A percentile compares a stretch with the other conserved stretches of the same genome.
Conservation (phyloP, 1,140 invertebrate genomes). For the Ectropis grisescens region DNA sequence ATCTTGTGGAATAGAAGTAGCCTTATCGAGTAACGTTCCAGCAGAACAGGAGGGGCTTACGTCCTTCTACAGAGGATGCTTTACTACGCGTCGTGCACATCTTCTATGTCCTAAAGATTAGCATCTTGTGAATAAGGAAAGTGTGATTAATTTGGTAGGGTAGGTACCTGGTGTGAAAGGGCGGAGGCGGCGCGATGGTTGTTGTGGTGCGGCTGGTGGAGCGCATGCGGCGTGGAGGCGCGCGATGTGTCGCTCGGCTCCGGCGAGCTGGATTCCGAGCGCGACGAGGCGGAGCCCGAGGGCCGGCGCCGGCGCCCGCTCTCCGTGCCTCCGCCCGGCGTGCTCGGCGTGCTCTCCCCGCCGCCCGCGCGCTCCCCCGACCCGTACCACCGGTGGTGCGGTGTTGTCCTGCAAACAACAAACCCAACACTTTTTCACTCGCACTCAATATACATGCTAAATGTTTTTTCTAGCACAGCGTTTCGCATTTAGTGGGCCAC, state of each 20-base stretch:
- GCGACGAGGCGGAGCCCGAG: conserved; percentile 49
- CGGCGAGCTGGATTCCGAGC: conserved; percentile 47
- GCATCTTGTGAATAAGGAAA: too few relatives aligned
- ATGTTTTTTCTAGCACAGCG: too few relatives aligned
- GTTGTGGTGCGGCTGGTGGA: conserved; percentile 26
- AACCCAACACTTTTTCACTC: too few relatives aligned
- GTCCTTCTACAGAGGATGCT: too few relatives aligned
- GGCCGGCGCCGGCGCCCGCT: conserved; percentile 33
- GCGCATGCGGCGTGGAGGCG: conserved; percentile 42
- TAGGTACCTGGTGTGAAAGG: conserved; percentile 37
- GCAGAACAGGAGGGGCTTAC: too few relatives aligned
- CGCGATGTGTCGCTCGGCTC: conserved; percentile 55
- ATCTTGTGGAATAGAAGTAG: too few relatives aligned
- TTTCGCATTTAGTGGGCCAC: too few relatives aligned
- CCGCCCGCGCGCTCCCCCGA: conserved; percentile 28
- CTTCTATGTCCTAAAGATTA: too few relatives aligned
- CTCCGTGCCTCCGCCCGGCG: conserved; percentile 43
- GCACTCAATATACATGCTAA: too few relatives aligned
- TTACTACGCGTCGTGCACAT: too few relatives aligned
- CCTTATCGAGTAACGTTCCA: too few relatives aligned
- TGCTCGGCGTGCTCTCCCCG: conserved; percentile 53
- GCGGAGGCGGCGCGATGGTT: conserved; percentile 36
- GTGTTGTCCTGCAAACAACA: conserved; percentile 37
- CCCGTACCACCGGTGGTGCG: conserved; percentile 52
- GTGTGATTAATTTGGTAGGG: too few relatives aligned